A percentile compares a stretch with the other conserved stretches of the same genome.
Evolutionary conservation across 2,797 vertebrate genomes (phyloP).

Genomic region (Tolypeutes matacus): DNA sequence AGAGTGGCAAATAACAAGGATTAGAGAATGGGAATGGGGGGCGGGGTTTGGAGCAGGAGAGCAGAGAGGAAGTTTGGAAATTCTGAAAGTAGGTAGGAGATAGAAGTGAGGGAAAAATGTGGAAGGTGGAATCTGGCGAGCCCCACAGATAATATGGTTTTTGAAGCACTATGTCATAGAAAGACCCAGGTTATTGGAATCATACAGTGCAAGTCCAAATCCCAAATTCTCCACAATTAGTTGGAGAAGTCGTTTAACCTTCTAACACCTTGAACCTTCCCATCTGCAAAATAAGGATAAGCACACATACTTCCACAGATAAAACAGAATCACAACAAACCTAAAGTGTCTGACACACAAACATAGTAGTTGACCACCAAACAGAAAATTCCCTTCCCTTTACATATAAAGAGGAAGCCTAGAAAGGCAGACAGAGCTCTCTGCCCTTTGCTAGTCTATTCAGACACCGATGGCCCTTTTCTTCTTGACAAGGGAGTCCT

Average conservation of each 20-base stretch:
- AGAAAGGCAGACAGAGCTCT: background rate
- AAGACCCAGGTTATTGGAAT: background rate
- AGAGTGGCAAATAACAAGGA: background rate
- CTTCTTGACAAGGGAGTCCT: background rate
- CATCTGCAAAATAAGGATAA: background rate
- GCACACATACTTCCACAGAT: background rate
- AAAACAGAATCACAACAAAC: background rate
- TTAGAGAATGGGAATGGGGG: background rate
- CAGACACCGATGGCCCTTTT: background rate
- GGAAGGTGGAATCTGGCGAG: background rate
- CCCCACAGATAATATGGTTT: background rate
- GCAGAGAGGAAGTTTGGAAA: background rate
- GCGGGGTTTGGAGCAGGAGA: background rate
- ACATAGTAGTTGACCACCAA: background rate
- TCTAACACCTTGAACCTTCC: background rate
- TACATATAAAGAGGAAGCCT: background rate
- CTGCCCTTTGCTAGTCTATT: background rate
- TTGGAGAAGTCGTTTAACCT: slow-evolving; percentile 9
- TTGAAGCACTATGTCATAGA: background rate
- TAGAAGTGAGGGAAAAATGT: background rate
- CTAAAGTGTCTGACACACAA: background rate
- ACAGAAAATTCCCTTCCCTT: background rate
- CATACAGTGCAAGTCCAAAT: background rate
- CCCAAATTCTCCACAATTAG: background rate
- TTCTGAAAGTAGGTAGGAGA: background rate